Conservation (phyloP, 1,140 invertebrate genomes). For the Aricia agestis region DNA sequence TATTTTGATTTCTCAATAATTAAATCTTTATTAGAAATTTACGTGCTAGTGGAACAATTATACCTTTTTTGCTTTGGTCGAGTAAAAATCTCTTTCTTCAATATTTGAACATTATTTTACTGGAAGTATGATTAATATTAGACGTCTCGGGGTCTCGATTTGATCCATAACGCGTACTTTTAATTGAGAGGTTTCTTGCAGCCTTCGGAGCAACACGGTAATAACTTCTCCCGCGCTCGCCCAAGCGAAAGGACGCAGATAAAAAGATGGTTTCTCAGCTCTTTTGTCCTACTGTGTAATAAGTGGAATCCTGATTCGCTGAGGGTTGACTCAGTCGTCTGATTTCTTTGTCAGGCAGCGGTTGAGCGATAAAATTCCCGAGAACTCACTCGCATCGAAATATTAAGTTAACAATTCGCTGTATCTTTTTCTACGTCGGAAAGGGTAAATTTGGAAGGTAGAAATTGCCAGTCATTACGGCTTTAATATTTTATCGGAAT, state of each 20-base stretch:
- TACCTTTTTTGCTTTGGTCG: too few species aligned
- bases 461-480: too few species aligned
- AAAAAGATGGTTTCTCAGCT: neutral
- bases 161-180: neutral
- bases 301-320: constrained; percentile 5
- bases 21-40: too few species aligned
- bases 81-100: too few species aligned
- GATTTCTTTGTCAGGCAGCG: constrained; percentile 1
- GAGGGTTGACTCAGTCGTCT: neutral
- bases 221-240: neutral
- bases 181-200: neutral
- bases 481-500: too few species aligned
- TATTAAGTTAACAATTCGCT: neutral
- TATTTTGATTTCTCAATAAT: too few species aligned
- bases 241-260: neutral
- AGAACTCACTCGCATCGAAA: neutral
- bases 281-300: constrained; percentile 12
- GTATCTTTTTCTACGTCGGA: too few species aligned
- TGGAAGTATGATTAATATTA: too few species aligned
- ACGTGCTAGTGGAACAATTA: too few species aligned
- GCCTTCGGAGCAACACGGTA: neutral
- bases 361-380: neutral
- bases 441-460: too few species aligned
- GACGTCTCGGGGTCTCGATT: too few species aligned
- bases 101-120: too few species aligned